These are phyloP conservation scores for Nannobrachium achirus DNA, from an alignment of 2,113 vertebrate species.

Conservation along the genomic window DNA sequence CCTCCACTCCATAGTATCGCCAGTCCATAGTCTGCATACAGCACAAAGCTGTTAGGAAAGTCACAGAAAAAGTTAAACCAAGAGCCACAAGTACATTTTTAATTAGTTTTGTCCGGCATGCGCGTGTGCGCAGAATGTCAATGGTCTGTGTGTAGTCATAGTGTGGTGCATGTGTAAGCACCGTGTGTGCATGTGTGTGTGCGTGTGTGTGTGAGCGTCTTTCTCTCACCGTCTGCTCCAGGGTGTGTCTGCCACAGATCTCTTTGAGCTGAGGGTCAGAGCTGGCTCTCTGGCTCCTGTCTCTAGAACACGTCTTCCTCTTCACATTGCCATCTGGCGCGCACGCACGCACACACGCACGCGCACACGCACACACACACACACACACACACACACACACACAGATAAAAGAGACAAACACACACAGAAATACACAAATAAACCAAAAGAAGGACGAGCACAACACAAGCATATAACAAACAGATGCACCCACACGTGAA, in stretches of 20 bases:
- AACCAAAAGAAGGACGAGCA: constrained; percentile 24
- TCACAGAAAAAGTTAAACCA: too few relatives aligned
- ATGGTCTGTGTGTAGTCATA: too few relatives aligned
- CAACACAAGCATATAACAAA: constrained; percentile 22
- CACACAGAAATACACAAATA: constrained; percentile 1
- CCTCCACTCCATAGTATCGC: too few relatives aligned
- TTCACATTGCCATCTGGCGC: constrained; percentile 80
- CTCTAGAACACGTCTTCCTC: constrained; percentile 77
- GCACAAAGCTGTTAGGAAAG: too few relatives aligned
- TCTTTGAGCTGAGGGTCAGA: constrained; percentile 81
- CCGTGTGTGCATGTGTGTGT: neutral
- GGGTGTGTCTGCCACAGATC: constrained; percentile 59
- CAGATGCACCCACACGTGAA: neutral
- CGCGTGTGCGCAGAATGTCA: too few relatives aligned
- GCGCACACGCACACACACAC: neutral
- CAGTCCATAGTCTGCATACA: too few relatives aligned
- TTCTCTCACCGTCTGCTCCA: constrained; percentile 66
- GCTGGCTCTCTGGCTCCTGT: constrained; percentile 75
- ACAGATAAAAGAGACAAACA: neutral
- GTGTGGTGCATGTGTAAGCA: too few relatives aligned
- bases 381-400: constrained; percentile 5
- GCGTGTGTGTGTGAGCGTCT: neutral
- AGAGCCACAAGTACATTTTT: too few relatives aligned
- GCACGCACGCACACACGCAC: constrained; percentile 16
- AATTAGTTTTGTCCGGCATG: too few relatives aligned